These are phyloP conservation scores for Zoanthus gigantus DNA, from an alignment of 92 coral and sea anemone genomes.

Conservation along the genomic window DNA sequence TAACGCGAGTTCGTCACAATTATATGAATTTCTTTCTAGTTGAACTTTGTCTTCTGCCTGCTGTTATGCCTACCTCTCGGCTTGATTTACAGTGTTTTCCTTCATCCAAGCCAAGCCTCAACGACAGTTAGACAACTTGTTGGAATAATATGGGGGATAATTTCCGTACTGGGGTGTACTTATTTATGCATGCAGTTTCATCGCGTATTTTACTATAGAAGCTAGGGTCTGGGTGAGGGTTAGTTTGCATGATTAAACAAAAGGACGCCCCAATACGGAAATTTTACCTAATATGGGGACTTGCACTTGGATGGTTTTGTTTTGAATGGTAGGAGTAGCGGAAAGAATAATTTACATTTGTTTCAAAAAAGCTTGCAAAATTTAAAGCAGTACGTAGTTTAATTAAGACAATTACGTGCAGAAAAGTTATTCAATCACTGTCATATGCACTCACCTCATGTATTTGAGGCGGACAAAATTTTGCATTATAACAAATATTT, in stretches of 20 bases:
- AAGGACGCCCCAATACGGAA: no score
- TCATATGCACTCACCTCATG: no score
- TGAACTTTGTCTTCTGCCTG: slow-evolving; percentile 43
- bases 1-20: not conserved
- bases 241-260: no score
- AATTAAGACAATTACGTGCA: no score
- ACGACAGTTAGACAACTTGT: slow-evolving; percentile 26
- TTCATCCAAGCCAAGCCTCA: slow-evolving; percentile 30
- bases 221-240: no score
- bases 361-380: not conserved
- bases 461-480: no score
- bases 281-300: slow-evolving; percentile 39
- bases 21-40: not conserved
- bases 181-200: no score
- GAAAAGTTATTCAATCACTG: no score
- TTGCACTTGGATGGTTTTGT: slow-evolving; percentile 34
- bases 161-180: no score
- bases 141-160: slow-evolving; percentile 45
- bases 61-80: slow-evolving; percentile 8
- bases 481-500: no score
- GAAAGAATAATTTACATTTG: not conserved
- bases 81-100: not conserved
- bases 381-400: not conserved
- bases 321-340: slow-evolving; percentile 14
- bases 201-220: no score